Conservation (phyloP, 2,888 invertebrate genomes). For the Quadriops clusia region DNA sequence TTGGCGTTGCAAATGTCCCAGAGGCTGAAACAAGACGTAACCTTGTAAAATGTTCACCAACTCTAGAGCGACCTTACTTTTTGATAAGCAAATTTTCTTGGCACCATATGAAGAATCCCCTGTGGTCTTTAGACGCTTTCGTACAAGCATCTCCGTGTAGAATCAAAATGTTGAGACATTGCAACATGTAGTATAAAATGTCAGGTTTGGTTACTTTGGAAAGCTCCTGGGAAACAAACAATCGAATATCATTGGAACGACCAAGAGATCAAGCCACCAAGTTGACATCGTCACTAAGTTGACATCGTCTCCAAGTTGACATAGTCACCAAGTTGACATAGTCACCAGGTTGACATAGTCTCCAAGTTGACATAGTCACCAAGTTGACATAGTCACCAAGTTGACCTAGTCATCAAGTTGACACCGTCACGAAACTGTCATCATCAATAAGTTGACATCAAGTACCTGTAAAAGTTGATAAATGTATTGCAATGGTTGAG, state of each 20-base stretch:
- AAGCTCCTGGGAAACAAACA: slow-evolving; percentile 48
- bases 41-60: no score
- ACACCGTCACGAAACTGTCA: no score
- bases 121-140: slow-evolving; percentile 76
- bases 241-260: neutral
- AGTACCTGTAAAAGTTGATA: slow-evolving; percentile 74
- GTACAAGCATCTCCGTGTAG: slow-evolving; percentile 89
- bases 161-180: slow-evolving; percentile 81
- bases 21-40: slow-evolving; percentile 45
- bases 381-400: no score
- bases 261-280: no score
- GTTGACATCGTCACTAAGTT: no score
- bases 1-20: slow-evolving; percentile 89
- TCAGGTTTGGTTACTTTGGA: slow-evolving; percentile 78
- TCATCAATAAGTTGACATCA: neutral
- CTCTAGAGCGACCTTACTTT: slow-evolving; percentile 47
- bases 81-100: slow-evolving; percentile 91
- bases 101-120: slow-evolving; percentile 89
- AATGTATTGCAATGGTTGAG: slow-evolving; percentile 86
- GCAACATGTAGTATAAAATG: slow-evolving; percentile 83
- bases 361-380: no score
- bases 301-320: no score
- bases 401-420: no score
- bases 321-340: no score
- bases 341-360: no score